Evolutionary conservation across 2,797 vertebrate genomes (phyloP), one percentile per base, ranked within the genome.

Genomic region (Anolis apletophallus): DNA sequence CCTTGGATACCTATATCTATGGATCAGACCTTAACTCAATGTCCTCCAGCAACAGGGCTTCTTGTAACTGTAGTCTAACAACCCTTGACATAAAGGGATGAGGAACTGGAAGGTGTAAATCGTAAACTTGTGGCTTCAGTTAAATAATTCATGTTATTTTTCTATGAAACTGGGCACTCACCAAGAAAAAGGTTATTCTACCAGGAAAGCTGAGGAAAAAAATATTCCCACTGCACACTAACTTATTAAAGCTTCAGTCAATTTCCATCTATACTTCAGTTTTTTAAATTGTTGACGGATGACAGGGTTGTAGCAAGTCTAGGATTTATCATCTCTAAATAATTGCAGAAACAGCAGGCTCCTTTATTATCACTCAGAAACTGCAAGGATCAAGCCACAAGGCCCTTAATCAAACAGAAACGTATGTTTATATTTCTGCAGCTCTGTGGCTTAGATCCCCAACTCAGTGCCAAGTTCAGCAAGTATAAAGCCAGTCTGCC

Each of bases 401-500:
- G n/a, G 29, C 40, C 40, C 23, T 78, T 78, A 71, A 50, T 75
- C 55, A 74, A 73, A 82, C 29, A 82, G 26, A 69, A 55, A 34
- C 5, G 36, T 79, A n/a, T n/a, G n/a, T n/a, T 50, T 89, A 80
- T 36, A 1, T 83, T 86, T 91, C 50, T 90, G 83, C 59, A 73
- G 55, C 5, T n/a, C 87, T 77, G 17, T 72, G 86, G 71, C 71
- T 91, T 69, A 87, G 36, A 16, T 80, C 86, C 52, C 21, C 81
- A 92, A 46, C n/a, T 89, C 59, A 77, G 68, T 29, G 64, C 77
- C 59, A 89, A 68, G 14, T 81, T 88, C 80, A 89, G 91, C 61
- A 86, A 87, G 7, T 11, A 16, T 85, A 90, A 85, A 75, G 83
- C 91, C 91, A 87, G 75, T 86, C 86, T 91, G 88, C 74, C 81